These are phyloP conservation scores for Leptinotarsa lineolata DNA, from an alignment of 1,140 invertebrate species.

Conservation along the genomic window DNA sequence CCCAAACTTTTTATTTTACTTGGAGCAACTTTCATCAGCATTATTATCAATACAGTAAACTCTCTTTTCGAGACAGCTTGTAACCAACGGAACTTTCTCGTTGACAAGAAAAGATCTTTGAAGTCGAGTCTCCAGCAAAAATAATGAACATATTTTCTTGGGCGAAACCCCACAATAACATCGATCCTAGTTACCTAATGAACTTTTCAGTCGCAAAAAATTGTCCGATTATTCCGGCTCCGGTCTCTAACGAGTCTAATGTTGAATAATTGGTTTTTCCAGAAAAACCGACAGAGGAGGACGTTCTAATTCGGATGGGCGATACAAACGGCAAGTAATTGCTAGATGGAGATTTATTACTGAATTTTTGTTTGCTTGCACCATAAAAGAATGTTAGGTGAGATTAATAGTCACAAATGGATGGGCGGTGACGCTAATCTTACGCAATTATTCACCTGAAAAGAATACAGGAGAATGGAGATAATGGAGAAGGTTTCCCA, in stretches of 20 bases:
- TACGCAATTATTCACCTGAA: too few species aligned
- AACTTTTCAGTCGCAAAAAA: not conserved
- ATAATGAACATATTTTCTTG: not conserved
- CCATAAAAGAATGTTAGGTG: not conserved
- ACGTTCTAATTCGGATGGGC: not conserved
- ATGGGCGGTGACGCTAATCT: too few species aligned
- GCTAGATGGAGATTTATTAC: not conserved
- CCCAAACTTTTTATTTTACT: too few species aligned
- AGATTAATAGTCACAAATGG: too few species aligned
- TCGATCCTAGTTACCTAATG: not conserved
- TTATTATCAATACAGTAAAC: too few species aligned
- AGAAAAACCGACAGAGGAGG: constrained; percentile 1
- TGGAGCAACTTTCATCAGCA: too few species aligned
- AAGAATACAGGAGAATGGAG: too few species aligned
- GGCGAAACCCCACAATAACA: not conserved
- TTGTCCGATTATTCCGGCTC: not conserved
- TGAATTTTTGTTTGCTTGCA: not conserved
- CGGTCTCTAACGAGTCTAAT: not conserved
- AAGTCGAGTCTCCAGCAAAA: not conserved
- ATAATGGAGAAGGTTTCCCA: too few species aligned
- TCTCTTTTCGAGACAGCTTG: too few species aligned
- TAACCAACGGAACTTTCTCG: too few species aligned
- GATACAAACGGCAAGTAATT: not conserved
- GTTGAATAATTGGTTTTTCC: not conserved
- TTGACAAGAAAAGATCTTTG: not conserved